A percentile compares a stretch with the other conserved stretches of the same genome.
These are phyloP conservation scores for Gallinago nigripennis DNA, from an alignment of 2,797 vertebrate genomes.

Conservation along the genomic window DNA sequence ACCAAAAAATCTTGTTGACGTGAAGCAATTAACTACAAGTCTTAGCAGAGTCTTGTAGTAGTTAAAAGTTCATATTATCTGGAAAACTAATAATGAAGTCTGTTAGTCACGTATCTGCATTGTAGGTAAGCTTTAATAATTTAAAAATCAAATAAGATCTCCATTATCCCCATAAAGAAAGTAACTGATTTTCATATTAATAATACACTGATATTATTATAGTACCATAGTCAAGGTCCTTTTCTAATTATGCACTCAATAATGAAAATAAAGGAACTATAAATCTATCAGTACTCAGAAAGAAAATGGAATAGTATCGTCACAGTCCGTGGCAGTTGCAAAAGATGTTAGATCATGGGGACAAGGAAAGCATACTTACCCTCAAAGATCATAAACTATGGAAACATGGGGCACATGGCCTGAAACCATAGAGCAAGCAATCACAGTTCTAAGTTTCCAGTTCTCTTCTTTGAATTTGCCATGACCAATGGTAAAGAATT, in stretches of 20 bases:
- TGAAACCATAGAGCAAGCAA: background rate
- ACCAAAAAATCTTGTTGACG: background rate
- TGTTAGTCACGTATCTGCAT: background rate
- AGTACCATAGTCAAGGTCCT: background rate
- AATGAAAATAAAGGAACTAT: background rate
- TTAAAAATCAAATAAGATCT: conserved; percentile 9
- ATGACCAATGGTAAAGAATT: background rate
- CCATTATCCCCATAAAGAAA: background rate
- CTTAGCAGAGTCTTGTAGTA: background rate
- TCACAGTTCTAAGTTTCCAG: background rate
- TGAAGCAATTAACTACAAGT: background rate
- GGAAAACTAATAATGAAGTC: background rate
- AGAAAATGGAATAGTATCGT: background rate
- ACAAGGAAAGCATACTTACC: background rate
- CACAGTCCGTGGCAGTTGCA: background rate
- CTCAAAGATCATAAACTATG: background rate
- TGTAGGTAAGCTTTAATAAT: background rate
- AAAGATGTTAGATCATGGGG: background rate
- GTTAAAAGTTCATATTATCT: background rate
- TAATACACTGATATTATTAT: background rate
- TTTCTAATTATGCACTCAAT: background rate
- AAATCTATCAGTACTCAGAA: background rate
- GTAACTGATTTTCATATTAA: background rate
- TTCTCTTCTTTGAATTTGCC: background rate
- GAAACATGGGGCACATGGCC: background rate